Evolutionary conservation across 2,113 vertebrate genomes (phyloP).

Genomic region (Chaetops frenatus): DNA sequence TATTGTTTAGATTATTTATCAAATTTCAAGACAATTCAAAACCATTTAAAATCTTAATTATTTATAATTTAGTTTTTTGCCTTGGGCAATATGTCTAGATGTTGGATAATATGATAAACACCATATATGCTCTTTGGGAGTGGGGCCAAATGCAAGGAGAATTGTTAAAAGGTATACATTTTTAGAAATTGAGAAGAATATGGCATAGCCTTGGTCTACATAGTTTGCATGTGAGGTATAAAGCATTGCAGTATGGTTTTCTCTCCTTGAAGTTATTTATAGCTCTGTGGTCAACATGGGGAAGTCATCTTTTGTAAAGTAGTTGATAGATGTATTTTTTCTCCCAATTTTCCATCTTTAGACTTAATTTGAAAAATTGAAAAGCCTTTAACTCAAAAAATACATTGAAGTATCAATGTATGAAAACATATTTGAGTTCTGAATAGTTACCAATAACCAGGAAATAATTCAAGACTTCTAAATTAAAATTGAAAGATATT

Average conservation of each 20-base stretch:
- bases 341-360: background rate
- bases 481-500: background rate
- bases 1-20: background rate
- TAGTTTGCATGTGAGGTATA: background rate
- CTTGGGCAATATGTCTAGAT: background rate
- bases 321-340: background rate
- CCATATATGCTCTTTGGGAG: background rate
- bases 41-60: background rate
- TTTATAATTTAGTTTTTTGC: background rate
- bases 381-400: background rate
- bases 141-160: background rate
- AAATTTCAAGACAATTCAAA: conserved; percentile 4
- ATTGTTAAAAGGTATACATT: background rate
- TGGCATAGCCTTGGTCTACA: background rate
- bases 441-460: background rate
- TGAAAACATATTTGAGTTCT: background rate
- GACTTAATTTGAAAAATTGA: background rate
- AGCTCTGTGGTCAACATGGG: background rate
- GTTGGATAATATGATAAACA: background rate
- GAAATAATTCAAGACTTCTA: background rate
- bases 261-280: background rate
- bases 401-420: background rate
- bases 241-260: background rate
- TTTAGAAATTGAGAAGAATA: background rate
- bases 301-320: background rate